Evolutionary conservation across 2,888 invertebrate species (phyloP).

Genomic region (Xiphydria camelus): DNA sequence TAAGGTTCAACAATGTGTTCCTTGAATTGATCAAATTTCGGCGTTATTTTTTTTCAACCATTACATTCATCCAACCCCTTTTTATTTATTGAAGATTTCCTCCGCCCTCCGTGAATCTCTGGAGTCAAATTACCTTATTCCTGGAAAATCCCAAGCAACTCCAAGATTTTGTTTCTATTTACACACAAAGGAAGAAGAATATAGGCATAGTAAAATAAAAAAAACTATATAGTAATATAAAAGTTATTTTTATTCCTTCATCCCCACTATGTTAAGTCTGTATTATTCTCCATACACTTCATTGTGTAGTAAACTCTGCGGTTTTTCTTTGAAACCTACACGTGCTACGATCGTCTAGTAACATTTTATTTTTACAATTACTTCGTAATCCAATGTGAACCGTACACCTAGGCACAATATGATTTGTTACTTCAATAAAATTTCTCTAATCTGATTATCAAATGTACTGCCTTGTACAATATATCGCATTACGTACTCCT

Average conservation of each 20-base stretch:
- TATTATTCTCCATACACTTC: slow-evolving; percentile 19
- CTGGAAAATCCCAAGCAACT: too few species aligned
- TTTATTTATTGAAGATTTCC: too few species aligned
- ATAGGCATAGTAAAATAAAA: background rate
- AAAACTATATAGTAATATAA: slow-evolving; percentile 31
- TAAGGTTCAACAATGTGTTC: too few species aligned
- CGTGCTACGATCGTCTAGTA: slow-evolving; percentile 13
- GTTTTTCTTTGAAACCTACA: slow-evolving; percentile 16
- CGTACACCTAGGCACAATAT: slow-evolving; percentile 35
- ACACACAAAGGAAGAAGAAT: too few species aligned
- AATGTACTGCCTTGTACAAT: background rate
- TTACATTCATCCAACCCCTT: too few species aligned
- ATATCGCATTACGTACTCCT: too few species aligned
- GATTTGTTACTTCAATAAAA: slow-evolving; percentile 24
- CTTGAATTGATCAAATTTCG: too few species aligned
- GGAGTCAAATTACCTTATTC: too few species aligned
- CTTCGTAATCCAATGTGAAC: slow-evolving; percentile 24
- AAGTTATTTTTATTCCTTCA: slow-evolving; percentile 34
- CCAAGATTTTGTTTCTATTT: too few species aligned
- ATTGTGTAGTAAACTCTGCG: slow-evolving; percentile 11
- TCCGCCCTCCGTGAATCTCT: too few species aligned
- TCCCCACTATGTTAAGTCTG: slow-evolving; percentile 25
- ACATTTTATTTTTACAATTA: slow-evolving; percentile 16
- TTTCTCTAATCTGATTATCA: slow-evolving; percentile 6
- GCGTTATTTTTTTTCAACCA: too few species aligned